These are phyloP conservation scores for Pseudococcus longispinus DNA, from an alignment of 2,888 invertebrate species.

Conservation along the genomic window DNA sequence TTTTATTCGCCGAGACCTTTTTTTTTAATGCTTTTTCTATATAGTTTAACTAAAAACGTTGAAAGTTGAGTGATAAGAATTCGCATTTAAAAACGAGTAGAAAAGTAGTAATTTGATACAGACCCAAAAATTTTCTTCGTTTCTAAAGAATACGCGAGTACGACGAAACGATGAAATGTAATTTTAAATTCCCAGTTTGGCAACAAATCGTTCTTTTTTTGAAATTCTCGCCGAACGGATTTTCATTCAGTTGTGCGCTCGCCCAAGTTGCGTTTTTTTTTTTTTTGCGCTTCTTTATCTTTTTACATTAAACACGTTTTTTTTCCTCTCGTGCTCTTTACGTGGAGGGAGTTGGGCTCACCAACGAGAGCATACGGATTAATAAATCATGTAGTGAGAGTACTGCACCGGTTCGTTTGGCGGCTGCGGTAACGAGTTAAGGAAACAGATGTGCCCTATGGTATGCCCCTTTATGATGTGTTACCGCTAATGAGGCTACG, in stretches of 20 bases:
- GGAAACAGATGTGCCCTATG: slow-evolving; percentile 31
- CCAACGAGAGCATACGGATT: slow-evolving; percentile 31
- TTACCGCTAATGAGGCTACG: slow-evolving; percentile 12
- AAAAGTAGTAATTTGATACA: slow-evolving; percentile 50
- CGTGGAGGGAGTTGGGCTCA: not conserved
- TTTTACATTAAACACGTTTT: slow-evolving; percentile 25
- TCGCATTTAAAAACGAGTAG: slow-evolving; percentile 30
- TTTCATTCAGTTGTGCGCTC: not conserved
- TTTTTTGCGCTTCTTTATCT: slow-evolving; percentile 15
- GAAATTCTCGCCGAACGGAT: slow-evolving; percentile 43
- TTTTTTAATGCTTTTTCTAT: not conserved
- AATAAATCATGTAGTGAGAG: slow-evolving; percentile 53
- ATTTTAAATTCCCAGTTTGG: slow-evolving; percentile 53
- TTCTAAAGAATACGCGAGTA: slow-evolving; percentile 11
- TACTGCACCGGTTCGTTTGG: not conserved
- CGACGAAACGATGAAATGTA: slow-evolving; percentile 47
- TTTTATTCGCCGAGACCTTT: not conserved
- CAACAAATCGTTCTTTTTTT: slow-evolving; percentile 47
- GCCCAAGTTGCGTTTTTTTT: slow-evolving; percentile 15
- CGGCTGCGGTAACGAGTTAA: not conserved
- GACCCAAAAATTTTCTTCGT: slow-evolving; percentile 48
- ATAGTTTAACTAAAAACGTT: slow-evolving; percentile 6
- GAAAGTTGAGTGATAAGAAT: slow-evolving; percentile 36
- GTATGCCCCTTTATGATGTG: slow-evolving; percentile 6
- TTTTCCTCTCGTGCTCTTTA: not conserved